phyloP scores from a whole-genome alignment of 2,888 invertebrate species.

The Tiliacea citrago region DNA sequence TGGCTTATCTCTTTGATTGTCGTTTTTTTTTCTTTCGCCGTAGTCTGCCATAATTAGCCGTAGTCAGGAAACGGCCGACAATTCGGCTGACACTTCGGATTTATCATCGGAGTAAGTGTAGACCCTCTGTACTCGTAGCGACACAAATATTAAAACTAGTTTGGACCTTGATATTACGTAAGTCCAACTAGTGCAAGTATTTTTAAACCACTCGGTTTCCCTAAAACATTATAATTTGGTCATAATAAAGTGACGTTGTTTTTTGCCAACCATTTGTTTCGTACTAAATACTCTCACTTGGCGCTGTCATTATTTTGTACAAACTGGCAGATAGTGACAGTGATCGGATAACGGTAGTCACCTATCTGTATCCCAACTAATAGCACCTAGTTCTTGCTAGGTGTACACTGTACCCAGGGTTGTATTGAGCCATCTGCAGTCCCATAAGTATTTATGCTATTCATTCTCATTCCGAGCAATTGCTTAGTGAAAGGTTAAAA shows the following conservation, averaged over 20 bases:
- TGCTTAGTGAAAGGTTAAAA: not conserved
- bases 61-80: too few relatives aligned
- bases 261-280: not conserved
- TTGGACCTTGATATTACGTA: conserved; percentile 16
- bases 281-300: not conserved
- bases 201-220: not conserved
- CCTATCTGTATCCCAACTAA: not conserved
- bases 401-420: not conserved
- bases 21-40: too few relatives aligned
- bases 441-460: not conserved
- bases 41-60: too few relatives aligned
- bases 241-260: not conserved
- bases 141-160: not conserved
- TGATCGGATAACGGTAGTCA: not conserved
- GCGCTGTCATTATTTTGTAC: not conserved
- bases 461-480: not conserved
- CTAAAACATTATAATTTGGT: not conserved
- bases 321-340: not conserved
- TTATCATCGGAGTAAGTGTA: too few relatives aligned
- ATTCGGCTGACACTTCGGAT: too few relatives aligned
- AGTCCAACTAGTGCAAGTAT: not conserved
- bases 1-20: too few relatives aligned
- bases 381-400: not conserved
- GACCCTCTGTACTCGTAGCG: not conserved
- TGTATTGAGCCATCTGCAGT: not conserved